These are phyloP conservation scores for Phaetusa simplex DNA, from an alignment of 2,113 vertebrate species.

Conservation along the genomic window DNA sequence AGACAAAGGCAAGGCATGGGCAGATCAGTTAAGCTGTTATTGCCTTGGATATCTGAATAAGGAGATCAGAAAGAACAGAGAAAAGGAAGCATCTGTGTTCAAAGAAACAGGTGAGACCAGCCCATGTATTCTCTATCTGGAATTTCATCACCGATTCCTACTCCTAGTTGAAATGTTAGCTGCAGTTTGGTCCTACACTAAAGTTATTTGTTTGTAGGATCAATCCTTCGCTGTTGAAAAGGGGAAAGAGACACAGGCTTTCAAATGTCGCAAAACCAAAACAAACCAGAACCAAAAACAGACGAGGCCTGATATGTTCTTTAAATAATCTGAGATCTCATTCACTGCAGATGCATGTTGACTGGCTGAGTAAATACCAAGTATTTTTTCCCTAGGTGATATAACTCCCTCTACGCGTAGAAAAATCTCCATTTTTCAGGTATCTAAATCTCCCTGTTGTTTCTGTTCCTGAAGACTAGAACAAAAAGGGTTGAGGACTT, in stretches of 20 bases:
- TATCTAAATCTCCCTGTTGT: background rate
- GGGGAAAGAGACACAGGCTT: background rate
- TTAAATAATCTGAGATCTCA: background rate
- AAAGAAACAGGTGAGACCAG: background rate
- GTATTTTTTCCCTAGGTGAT: background rate
- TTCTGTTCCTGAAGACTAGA: background rate
- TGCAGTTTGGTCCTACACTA: background rate
- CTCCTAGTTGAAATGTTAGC: background rate
- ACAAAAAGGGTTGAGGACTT: background rate
- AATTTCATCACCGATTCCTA: background rate
- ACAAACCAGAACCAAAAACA: background rate
- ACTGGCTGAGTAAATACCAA: background rate
- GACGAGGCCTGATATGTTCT: background rate
- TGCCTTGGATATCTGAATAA: background rate
- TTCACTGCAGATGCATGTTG: background rate
- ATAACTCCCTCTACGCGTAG: background rate
- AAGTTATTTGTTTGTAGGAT: background rate
- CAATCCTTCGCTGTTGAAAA: background rate
- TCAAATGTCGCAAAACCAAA: background rate
- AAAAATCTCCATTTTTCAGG: background rate
- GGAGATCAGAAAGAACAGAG: background rate
- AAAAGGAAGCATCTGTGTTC: background rate
- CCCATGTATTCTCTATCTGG: background rate
- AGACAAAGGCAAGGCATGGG: background rate
- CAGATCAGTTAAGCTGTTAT: background rate